phyloP scores from a whole-genome alignment of 2,113 vertebrate species.

The Charina bottae region DNA sequence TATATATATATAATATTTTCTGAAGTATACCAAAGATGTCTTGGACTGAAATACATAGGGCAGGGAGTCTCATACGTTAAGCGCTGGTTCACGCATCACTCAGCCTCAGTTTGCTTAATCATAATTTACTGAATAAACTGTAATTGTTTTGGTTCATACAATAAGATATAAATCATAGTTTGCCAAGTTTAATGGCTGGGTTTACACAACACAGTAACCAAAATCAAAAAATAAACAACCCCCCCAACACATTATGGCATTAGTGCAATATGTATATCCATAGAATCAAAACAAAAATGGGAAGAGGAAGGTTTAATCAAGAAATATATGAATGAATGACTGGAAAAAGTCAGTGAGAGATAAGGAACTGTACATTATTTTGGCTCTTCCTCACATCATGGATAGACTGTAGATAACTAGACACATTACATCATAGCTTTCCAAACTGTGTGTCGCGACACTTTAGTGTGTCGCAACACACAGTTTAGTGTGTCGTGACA shows the following conservation, averaged over 20 bases:
- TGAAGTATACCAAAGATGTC: slow-evolving; percentile 46
- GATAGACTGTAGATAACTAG: background rate
- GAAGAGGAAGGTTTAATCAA: background rate
- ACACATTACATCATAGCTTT: no score
- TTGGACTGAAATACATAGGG: slow-evolving; percentile 7
- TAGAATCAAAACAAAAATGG: background rate
- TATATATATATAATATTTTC: slow-evolving; percentile 44
- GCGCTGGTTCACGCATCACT: background rate
- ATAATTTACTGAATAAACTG: background rate
- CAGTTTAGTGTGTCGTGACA: no score
- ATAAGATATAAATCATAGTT: background rate
- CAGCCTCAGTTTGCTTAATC: background rate
- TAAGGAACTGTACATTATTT: background rate
- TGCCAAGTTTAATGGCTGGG: background rate
- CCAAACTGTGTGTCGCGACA: no score
- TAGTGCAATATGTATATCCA: background rate
- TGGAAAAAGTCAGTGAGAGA: background rate
- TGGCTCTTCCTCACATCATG: background rate
- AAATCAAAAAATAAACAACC: background rate
- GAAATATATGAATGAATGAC: background rate
- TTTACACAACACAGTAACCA: background rate
- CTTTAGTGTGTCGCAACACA: no score
- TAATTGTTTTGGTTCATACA: background rate
- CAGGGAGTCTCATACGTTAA: background rate
- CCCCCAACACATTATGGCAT: background rate